Evolutionary conservation across 1,140 invertebrate genomes (phyloP).

Genomic region (Aphidius ervi): DNA sequence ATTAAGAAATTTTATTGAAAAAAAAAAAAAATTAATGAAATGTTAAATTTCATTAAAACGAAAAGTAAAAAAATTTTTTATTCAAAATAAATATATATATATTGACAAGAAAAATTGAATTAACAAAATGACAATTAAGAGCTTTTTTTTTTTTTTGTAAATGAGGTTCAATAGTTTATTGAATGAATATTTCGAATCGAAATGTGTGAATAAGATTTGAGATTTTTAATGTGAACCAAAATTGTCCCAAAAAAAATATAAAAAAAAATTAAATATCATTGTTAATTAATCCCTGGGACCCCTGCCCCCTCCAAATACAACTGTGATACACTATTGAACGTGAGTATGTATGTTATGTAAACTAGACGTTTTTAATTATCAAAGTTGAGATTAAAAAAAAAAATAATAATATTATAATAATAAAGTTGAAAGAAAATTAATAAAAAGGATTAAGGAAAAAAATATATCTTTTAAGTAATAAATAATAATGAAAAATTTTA

Average conservation of each 20-base stretch:
- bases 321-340: constrained; percentile 50
- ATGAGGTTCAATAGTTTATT: background rate
- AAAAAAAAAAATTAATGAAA: no score
- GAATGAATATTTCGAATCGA: background rate
- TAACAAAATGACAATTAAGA: no score
- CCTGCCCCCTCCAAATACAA: constrained; percentile 39
- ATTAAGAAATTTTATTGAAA: no score
- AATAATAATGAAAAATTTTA: constrained; percentile 1
- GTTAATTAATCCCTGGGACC: constrained; percentile 11
- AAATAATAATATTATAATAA: no score
- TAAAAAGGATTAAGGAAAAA: constrained; percentile 22
- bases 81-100: no score
- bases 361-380: constrained; percentile 41
- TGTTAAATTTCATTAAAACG: no score
- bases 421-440: constrained; percentile 30
- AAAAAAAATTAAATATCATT: constrained; percentile 25
- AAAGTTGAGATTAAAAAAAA: no score
- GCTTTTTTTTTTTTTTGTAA: no score
- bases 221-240: background rate
- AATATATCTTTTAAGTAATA: background rate
- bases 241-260: background rate
- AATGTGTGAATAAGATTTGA: background rate
- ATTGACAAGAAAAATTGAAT: no score
- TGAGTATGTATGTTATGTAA: constrained; percentile 42
- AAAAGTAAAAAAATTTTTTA: no score